These are phyloP conservation scores for Drosophila quadrilineata DNA, from an alignment of 1,140 invertebrate species.

Conservation along the genomic window DNA sequence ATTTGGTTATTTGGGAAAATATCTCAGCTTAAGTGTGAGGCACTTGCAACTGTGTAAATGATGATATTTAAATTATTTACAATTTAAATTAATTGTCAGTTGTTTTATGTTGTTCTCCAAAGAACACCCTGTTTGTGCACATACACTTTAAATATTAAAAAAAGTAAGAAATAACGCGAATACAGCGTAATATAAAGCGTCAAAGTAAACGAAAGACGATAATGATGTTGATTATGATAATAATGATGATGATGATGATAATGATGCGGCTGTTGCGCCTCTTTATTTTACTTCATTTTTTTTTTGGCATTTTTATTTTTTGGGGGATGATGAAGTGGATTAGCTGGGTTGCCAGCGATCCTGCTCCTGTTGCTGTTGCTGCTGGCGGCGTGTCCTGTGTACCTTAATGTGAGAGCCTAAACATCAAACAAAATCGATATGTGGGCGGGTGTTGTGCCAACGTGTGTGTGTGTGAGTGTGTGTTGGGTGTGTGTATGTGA, in stretches of 20 bases:
- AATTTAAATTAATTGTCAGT: neutral
- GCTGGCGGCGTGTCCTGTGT: conserved; percentile 35
- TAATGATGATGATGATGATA: conserved; percentile 20
- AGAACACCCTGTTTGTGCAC: conserved; percentile 33
- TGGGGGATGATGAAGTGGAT: conserved; percentile 36
- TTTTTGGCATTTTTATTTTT: too few relatives aligned
- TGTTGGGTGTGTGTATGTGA: conserved; percentile 40
- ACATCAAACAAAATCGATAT: conserved; percentile 78
- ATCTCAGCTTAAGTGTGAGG: too few relatives aligned
- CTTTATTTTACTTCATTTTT: too few relatives aligned
- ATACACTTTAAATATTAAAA: conserved; percentile 74
- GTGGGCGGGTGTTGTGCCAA: conserved; percentile 33
- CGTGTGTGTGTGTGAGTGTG: neutral
- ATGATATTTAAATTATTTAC: neutral
- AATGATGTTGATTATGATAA: conserved; percentile 5
- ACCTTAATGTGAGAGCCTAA: conserved; percentile 43
- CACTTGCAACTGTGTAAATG: neutral
- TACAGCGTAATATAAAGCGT: conserved; percentile 38
- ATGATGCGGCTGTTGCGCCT: conserved; percentile 38
- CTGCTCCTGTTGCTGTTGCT: too few relatives aligned
- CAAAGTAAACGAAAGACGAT: conserved; percentile 21
- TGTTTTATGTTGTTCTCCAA: neutral
- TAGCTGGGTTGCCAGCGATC: neutral
- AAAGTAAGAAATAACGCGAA: too few relatives aligned
- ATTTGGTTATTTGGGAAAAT: neutral